Evolutionary conservation across 2,797 vertebrate genomes (phyloP).

Genomic region (Xenentodon cancila): DNA sequence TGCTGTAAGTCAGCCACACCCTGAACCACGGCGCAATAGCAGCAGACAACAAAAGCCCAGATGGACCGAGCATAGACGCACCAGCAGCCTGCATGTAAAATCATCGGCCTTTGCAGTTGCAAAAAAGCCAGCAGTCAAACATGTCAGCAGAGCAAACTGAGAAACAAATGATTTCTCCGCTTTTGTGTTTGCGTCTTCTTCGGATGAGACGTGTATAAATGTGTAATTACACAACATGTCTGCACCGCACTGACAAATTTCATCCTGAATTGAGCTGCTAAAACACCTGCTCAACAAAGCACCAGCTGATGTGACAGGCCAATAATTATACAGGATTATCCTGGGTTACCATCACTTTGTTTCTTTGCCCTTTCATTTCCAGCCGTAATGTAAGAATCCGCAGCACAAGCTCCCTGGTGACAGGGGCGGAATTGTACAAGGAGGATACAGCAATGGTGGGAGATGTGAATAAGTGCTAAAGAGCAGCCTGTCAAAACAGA

Average conservation of each 20-base stretch:
- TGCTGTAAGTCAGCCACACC: conserved; percentile 58
- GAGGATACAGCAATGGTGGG: conserved; percentile 33
- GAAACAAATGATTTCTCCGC: conserved; percentile 48
- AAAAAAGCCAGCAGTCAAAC: conserved; percentile 58
- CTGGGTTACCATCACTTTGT: conserved; percentile 64
- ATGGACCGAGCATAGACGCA: conserved; percentile 60
- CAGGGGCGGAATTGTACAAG: conserved; percentile 27
- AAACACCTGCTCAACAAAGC: conserved; percentile 77
- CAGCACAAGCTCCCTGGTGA: conserved; percentile 27
- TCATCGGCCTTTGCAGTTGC: conserved; percentile 31
- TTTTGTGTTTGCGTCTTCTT: conserved; percentile 50
- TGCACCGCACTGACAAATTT: conserved; percentile 71
- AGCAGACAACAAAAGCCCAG: conserved; percentile 73
- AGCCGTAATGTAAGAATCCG: conserved; percentile 51
- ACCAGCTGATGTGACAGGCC: conserved; percentile 72
- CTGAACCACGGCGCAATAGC: conserved; percentile 39
- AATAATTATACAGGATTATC: conserved; percentile 74
- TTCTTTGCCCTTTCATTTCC: conserved; percentile 68
- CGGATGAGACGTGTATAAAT: conserved; percentile 52
- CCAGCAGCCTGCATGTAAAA: conserved; percentile 33
- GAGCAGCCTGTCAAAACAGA: conserved; percentile 53
- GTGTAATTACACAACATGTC: conserved; percentile 75
- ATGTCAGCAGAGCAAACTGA: conserved; percentile 36
- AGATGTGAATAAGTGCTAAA: conserved; percentile 50
- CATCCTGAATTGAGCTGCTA: conserved; percentile 52